phyloP scores from a whole-genome alignment of 2,113 vertebrate species.

The Cebidichthys violaceus region DNA sequence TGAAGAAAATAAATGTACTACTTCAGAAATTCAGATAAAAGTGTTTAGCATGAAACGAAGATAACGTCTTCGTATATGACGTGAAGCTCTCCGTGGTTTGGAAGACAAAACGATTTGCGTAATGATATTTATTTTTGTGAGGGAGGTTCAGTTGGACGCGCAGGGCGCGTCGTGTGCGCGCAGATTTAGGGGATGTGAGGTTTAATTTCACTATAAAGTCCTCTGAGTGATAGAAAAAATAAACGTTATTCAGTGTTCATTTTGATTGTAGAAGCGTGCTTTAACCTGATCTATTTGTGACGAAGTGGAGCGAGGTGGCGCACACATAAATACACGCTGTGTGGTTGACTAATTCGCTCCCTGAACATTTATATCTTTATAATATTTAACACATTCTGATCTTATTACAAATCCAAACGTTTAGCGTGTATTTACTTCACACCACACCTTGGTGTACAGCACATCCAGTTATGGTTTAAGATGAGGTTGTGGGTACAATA shows the following conservation, averaged over 20 bases:
- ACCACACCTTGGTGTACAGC: not conserved
- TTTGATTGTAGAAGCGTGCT: not conserved
- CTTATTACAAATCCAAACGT: not conserved
- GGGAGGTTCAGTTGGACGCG: slow-evolving; percentile 13
- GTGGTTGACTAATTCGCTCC: not conserved
- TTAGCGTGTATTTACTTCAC: not conserved
- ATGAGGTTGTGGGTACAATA: not conserved
- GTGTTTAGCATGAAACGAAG: accelerated
- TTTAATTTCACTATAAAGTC: slow-evolving; percentile 10
- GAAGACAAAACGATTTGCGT: slow-evolving; percentile 17
- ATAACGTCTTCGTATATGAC: not conserved
- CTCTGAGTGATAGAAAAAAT: not conserved
- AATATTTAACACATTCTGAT: not conserved
- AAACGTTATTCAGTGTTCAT: accelerated
- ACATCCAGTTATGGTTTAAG: not conserved
- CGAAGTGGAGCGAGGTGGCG: not conserved
- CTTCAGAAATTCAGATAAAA: not conserved
- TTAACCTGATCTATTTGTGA: not conserved
- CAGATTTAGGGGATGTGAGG: not conserved
- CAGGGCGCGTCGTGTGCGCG: slow-evolving; percentile 60
- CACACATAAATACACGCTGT: not conserved
- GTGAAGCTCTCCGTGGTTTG: not conserved
- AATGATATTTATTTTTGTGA: slow-evolving; percentile 10
- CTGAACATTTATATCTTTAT: not conserved
- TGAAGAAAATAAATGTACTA: not conserved